Percentiles rank a stretch among this genome's conserved stretches.
phyloP scores from a whole-genome alignment of 1,140 invertebrate species.

The Saccostrea cuccullata region DNA sequence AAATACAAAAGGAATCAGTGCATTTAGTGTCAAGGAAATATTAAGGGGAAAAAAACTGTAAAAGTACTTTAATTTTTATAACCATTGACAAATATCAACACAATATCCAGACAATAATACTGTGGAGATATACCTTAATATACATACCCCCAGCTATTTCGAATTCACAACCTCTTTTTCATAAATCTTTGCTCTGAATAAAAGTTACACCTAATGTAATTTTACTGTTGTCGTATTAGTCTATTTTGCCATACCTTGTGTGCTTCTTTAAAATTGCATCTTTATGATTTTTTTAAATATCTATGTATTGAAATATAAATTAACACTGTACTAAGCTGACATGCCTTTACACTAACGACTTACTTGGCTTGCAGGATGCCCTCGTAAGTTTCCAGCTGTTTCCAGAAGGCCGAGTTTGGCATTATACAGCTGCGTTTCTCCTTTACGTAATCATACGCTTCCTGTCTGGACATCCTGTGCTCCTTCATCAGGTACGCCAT shows the following conservation, averaged over 20 bases:
- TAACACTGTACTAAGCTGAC: background rate
- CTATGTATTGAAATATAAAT: background rate
- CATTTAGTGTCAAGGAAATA: background rate
- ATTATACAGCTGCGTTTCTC: conserved; percentile 94
- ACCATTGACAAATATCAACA: background rate
- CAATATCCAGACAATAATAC: background rate
- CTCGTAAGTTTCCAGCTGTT: conserved; percentile 96
- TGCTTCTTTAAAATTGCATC: background rate
- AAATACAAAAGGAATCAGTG: background rate
- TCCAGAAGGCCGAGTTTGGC: conserved; percentile 95
- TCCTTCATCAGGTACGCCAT: conserved; percentile 99
- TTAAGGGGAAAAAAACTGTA: background rate
- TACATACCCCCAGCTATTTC: conserved; percentile 12
- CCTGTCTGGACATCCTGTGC: conserved; percentile 93
- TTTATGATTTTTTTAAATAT: background rate
- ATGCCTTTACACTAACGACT: background rate
- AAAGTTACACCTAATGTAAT: background rate
- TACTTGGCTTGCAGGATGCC: conserved; percentile 93
- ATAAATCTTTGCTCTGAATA: conserved; percentile 32
- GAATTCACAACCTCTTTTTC: conserved; percentile 5
- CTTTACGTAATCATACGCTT: conserved; percentile 93
- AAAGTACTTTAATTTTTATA: too few species aligned
- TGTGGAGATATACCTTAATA: background rate
- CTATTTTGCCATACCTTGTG: conserved; percentile 1
- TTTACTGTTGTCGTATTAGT: background rate